Percentiles rank a stretch among this genome's conserved stretches.
Conservation (phyloP, 2,797 vertebrate genomes). For the Limnodromus scolopaceus region DNA sequence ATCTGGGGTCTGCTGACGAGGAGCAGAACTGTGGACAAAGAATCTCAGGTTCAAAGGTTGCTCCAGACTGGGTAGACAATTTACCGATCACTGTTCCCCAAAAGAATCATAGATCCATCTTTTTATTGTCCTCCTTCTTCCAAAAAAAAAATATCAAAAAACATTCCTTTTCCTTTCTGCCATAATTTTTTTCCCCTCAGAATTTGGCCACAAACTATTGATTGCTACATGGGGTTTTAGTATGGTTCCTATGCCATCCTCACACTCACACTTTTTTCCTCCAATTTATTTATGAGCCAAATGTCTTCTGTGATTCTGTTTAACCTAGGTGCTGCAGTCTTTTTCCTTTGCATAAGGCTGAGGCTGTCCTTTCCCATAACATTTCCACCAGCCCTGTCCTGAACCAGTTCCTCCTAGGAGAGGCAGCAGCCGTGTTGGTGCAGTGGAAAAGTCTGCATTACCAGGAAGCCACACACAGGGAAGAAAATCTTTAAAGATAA, state of each 20-base stretch:
- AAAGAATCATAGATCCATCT: background rate
- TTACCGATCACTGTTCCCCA: background rate
- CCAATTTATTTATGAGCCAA: background rate
- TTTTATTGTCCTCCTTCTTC: background rate
- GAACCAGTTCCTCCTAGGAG: background rate
- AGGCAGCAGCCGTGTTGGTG: background rate
- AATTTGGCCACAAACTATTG: background rate
- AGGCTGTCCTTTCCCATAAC: background rate
- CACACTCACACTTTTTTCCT: background rate
- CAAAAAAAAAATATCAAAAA: no score
- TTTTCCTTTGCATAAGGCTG: background rate
- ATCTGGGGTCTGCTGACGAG: background rate
- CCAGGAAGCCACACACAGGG: background rate
- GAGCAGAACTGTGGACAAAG: background rate
- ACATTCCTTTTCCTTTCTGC: background rate
- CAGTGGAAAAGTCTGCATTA: background rate
- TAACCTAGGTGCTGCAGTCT: background rate
- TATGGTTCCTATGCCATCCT: accelerated
- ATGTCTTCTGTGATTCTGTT: background rate
- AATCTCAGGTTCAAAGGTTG: background rate
- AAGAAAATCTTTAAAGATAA: background rate
- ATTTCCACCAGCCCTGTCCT: background rate
- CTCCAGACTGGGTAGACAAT: background rate
- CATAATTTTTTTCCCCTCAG: background rate
- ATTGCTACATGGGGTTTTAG: background rate